Conservation (phyloP, 1,140 invertebrate species). For the Cotesia vestalis region DNA sequence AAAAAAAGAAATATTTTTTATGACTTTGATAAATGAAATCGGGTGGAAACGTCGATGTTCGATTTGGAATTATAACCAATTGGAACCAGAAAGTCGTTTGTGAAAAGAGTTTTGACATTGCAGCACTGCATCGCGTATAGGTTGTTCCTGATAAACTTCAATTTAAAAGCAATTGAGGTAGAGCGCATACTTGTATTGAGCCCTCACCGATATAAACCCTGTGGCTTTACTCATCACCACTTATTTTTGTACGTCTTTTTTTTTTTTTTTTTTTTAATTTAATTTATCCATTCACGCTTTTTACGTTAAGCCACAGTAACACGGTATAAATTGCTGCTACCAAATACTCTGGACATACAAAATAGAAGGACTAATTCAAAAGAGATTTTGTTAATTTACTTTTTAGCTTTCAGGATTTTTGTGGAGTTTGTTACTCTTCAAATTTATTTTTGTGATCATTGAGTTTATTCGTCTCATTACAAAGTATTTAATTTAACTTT, state of each 20-base stretch:
- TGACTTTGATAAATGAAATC: constrained; percentile 18
- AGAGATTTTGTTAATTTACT: too few species aligned
- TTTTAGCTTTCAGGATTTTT: too few species aligned
- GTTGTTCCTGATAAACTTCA: constrained; percentile 42
- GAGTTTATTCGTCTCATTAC: too few species aligned
- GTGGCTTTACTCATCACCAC: constrained; percentile 3
- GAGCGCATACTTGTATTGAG: constrained; percentile 5
- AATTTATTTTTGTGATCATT: too few species aligned
- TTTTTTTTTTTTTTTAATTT: background rate
- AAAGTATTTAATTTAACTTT: too few species aligned
- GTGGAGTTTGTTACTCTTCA: too few species aligned
- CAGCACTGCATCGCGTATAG: constrained; percentile 30
- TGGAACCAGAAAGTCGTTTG: background rate
- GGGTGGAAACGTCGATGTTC: constrained; percentile 9
- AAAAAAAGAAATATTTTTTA: constrained; percentile 3
- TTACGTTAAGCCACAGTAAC: background rate
- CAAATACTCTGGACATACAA: background rate
- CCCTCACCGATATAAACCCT: constrained; percentile 3
- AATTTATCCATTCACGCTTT: background rate
- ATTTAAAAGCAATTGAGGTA: constrained; percentile 47
- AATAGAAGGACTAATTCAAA: too few species aligned
- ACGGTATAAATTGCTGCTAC: background rate
- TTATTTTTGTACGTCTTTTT: constrained; percentile 14
- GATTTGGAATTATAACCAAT: constrained; percentile 17
- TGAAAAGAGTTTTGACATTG: constrained; percentile 16